Conservation (phyloP, 2,113 vertebrate genomes). For the Corythoichthys intestinalis region DNA sequence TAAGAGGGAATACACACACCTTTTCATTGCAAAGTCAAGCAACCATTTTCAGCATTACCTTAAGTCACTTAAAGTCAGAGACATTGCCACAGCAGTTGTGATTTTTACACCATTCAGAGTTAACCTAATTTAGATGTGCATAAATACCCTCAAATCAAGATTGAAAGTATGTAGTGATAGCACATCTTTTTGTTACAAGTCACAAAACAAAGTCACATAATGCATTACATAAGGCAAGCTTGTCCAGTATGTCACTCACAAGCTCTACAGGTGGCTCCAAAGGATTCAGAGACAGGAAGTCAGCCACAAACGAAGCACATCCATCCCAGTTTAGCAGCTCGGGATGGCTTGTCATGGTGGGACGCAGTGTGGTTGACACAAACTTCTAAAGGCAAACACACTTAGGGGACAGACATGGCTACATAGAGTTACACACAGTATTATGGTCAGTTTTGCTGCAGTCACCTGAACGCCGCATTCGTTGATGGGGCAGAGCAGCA, state of each 20-base stretch:
- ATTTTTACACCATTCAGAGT: too few species aligned
- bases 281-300: slow-evolving; percentile 79
- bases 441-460: not conserved
- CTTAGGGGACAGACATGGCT: fast-evolving
- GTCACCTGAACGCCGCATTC: slow-evolving; percentile 81
- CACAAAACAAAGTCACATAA: too few species aligned
- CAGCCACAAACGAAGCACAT: slow-evolving; percentile 80
- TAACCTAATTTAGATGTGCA: too few species aligned
- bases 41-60: too few species aligned
- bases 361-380: slow-evolving; percentile 83
- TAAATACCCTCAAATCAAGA: too few species aligned
- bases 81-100: too few species aligned
- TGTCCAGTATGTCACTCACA: slow-evolving; percentile 61
- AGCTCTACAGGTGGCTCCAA: slow-evolving; percentile 71
- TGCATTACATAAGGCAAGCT: too few species aligned
- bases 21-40: too few species aligned
- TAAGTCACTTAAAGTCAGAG: too few species aligned
- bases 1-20: too few species aligned
- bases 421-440: not conserved
- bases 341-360: slow-evolving; percentile 65
- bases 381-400: slow-evolving; percentile 79
- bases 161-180: too few species aligned
- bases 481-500: slow-evolving; percentile 80
- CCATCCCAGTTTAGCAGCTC: slow-evolving; percentile 81
- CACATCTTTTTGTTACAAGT: too few species aligned